Evolutionary conservation across 2,888 invertebrate species (phyloP), one percentile per base, ranked within the genome.

Genomic region (Drosophila bunnanda): DNA sequence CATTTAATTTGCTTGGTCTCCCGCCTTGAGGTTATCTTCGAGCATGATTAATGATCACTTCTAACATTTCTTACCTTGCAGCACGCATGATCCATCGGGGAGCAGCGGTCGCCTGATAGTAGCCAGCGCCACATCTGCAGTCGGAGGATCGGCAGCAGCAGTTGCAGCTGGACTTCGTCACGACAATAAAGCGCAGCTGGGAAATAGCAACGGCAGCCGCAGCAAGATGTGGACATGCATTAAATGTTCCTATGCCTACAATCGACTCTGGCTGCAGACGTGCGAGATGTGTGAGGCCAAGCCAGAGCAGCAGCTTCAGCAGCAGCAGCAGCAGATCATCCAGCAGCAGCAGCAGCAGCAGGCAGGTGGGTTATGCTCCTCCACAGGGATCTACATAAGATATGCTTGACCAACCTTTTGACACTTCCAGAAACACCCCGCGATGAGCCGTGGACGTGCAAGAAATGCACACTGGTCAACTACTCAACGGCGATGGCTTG

Each of bases 221-320:
- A 91, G 91, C 72, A 90, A 96, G 80, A 96, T 96, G 95, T 98
- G 98, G 97, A 96, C 96, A 77, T 98, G 98, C 93, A 94, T 94
- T 68, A 96, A 96, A 92, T 98, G 98, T 92, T 97, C 97, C 91
- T 98, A 96, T 93, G 96, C 96, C 73, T 97, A 97, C 92, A 96
- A 97, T 93, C 96, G 96, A 76, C 94, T 96, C 90, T 96, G 96
- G 94, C 95, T 95, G 75, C 95, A 95, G 53, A 94, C 94, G 80
- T 98, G 98, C 92, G 96, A 96, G 93, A 96, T 96, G 82, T 98
- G 98, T 90, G 95, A 95, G 28, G 74, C 82, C 22, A 54, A 57
- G 65, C 71, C 15, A 46, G 80, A 72, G 55, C 58, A 61, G 62
- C 57, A 60, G 28, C 62, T 22, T 1, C 57, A 15, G 48, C 75